phyloP scores from a whole-genome alignment of 2,888 invertebrate species.

The Meteorus cinctellus region DNA sequence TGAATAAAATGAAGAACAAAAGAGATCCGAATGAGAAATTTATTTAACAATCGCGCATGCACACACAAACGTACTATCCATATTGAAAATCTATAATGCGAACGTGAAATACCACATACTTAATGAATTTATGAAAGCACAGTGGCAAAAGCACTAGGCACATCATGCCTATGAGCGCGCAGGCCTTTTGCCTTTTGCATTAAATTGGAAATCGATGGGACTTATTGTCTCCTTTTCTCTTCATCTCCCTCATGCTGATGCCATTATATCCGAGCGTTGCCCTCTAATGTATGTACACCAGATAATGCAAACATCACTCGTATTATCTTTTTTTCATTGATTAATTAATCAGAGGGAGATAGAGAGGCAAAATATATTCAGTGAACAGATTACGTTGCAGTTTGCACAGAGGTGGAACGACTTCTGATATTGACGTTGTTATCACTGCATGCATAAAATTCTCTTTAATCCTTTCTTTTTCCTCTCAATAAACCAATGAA shows the following conservation, averaged over 20 bases:
- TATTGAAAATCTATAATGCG: too few relatives aligned
- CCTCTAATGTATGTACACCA: neutral
- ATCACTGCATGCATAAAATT: too few relatives aligned
- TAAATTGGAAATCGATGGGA: constrained; percentile 52
- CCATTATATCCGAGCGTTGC: neutral
- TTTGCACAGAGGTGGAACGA: too few relatives aligned
- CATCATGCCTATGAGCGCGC: constrained; percentile 17
- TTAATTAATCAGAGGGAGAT: constrained; percentile 5
- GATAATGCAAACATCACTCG: neutral
- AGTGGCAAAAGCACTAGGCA: too few relatives aligned
- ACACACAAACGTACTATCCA: too few relatives aligned
- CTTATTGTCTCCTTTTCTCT: constrained; percentile 22
- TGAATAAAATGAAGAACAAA: neutral
- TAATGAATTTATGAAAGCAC: too few relatives aligned
- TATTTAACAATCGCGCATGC: neutral
- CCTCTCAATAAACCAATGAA: too few relatives aligned
- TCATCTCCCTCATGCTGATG: constrained; percentile 19
- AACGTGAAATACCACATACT: too few relatives aligned
- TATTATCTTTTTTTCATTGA: neutral
- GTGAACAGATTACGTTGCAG: too few relatives aligned
- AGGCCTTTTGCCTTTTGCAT: constrained; percentile 28
- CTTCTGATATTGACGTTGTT: too few relatives aligned
- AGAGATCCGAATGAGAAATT: neutral
- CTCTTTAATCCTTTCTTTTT: too few relatives aligned
- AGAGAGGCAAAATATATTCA: too few relatives aligned